These are phyloP conservation scores for Clarias laeviceps DNA, from an alignment of 2,797 vertebrate genomes.

Conservation along the genomic window DNA sequence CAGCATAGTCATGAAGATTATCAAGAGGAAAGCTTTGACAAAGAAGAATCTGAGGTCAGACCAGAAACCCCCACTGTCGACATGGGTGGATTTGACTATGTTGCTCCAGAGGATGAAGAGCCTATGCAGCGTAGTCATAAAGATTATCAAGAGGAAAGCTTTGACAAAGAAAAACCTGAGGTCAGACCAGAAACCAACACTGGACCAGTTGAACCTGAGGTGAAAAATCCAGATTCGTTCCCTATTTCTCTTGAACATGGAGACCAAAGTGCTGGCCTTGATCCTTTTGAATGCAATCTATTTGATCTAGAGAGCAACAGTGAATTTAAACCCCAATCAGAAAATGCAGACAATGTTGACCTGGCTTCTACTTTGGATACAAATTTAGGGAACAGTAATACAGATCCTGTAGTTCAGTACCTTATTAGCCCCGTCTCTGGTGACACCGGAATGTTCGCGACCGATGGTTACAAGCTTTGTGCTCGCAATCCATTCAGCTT, in stretches of 20 bases:
- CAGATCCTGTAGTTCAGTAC: conserved; percentile 39
- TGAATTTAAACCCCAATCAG: background rate
- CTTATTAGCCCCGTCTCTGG: conserved; percentile 39
- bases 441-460: conserved; percentile 22
- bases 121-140: conserved; percentile 14
- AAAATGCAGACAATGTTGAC: background rate
- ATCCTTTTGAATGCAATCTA: conserved; percentile 1
- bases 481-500: conserved; percentile 38
- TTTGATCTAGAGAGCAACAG: conserved; percentile 27
- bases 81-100: conserved; percentile 30
- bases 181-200: background rate
- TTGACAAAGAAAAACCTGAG: conserved; percentile 19
- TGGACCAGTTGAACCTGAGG: conserved; percentile 22
- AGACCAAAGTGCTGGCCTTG: conserved; percentile 20
- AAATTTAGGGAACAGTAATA: conserved; percentile 1
- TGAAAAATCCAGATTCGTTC: background rate
- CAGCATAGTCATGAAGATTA: no score
- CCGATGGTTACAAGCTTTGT: conserved; percentile 41
- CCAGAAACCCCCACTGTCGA: conserved; percentile 2
- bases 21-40: no score
- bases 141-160: conserved; percentile 6
- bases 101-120: conserved; percentile 35
- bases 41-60: no score
- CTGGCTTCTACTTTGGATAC: background rate
- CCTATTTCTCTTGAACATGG: background rate